Percentiles rank a stretch among this genome's conserved stretches.
Conservation (phyloP, 2,888 invertebrate species). For the Endomychus coccineus region DNA sequence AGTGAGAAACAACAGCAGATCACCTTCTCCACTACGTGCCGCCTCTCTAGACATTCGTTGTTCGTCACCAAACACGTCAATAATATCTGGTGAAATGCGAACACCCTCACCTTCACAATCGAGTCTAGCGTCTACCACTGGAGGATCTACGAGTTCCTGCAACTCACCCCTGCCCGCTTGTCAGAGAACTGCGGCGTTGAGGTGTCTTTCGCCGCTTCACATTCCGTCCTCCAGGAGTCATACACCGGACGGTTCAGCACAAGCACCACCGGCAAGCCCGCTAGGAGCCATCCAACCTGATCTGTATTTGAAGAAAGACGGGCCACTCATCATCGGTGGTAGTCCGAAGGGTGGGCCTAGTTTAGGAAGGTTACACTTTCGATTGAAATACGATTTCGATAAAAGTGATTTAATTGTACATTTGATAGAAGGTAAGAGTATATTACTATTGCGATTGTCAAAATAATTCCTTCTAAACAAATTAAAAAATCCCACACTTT, state of each 20-base stretch:
- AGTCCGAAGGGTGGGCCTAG: conserved; percentile 58
- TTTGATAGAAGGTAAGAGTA: conserved; percentile 77
- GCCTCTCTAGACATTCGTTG: conserved; percentile 70
- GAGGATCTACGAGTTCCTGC: conserved; percentile 42
- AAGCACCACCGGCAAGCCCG: conserved; percentile 45
- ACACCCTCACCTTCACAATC: conserved; percentile 64
- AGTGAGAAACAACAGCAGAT: conserved; percentile 51
- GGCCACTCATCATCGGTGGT: conserved; percentile 64
- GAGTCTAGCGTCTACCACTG: conserved; percentile 58
- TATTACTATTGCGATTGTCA: too few relatives aligned
- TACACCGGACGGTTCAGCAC: conserved; percentile 35
- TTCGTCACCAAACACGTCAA: conserved; percentile 48
- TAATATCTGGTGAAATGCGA: conserved; percentile 37
- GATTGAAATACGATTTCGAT: conserved; percentile 83
- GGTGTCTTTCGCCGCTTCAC: conserved; percentile 70
- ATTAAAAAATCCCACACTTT: too few relatives aligned
- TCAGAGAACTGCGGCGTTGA: conserved; percentile 34
- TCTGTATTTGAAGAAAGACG: conserved; percentile 73
- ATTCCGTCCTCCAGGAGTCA: conserved; percentile 60
- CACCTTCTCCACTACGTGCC: conserved; percentile 72
- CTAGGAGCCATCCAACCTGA: conserved; percentile 80
- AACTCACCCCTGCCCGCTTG: conserved; percentile 38
- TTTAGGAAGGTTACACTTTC: conserved; percentile 74
- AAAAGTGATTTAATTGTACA: conserved; percentile 86
- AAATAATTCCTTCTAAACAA: too few relatives aligned